Conservation (phyloP, 2,888 invertebrate species). For the Melolontha melolontha region DNA sequence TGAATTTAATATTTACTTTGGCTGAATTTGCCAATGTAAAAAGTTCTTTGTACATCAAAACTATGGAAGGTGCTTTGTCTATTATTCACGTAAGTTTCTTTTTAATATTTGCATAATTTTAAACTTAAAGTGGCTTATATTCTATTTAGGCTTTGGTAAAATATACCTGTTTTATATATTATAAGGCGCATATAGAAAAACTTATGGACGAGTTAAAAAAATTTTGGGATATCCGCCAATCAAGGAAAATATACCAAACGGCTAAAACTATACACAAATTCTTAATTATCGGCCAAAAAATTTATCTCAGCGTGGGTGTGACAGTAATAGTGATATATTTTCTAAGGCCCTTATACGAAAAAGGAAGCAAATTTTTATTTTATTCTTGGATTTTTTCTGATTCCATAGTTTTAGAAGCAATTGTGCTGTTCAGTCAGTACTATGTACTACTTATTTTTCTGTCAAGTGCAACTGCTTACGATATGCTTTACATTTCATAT, state of each 20-base stretch:
- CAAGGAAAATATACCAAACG: background rate
- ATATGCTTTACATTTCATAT: background rate
- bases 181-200: conserved; percentile 9
- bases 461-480: background rate
- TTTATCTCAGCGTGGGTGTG: background rate
- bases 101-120: no score
- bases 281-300: background rate
- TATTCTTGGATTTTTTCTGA: background rate
- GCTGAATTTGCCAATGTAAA: background rate
- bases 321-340: background rate
- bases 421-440: conserved; percentile 15
- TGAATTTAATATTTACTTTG: conserved; percentile 5
- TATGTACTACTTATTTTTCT: background rate
- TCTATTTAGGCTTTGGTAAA: background rate
- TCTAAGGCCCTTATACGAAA: conserved; percentile 9
- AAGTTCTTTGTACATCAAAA: background rate
- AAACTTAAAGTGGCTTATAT: no score
- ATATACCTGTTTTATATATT: conserved; percentile 12
- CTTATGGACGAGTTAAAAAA: background rate
- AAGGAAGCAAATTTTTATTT: conserved; percentile 11
- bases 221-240: background rate
- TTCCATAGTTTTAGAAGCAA: conserved; percentile 2
- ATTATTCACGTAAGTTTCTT: conserved; percentile 2
- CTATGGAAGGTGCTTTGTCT: background rate
- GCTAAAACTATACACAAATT: background rate